Percentiles rank a stretch among this genome's conserved stretches.
These are phyloP conservation scores for Mustela lutreola DNA, from an alignment of 2,113 vertebrate genomes.

Conservation along the genomic window DNA sequence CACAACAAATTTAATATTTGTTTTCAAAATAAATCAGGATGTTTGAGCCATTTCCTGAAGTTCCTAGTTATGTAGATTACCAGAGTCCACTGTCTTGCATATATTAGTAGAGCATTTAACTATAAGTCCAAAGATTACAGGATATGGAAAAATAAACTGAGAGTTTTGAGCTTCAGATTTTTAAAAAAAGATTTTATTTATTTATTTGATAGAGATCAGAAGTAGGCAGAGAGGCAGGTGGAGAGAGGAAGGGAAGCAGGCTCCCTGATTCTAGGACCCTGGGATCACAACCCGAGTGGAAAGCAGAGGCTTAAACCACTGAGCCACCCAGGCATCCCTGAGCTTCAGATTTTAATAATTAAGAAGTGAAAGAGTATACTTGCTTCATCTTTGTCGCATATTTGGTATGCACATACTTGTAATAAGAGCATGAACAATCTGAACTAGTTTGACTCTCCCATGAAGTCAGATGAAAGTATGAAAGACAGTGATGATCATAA, in stretches of 20 bases:
- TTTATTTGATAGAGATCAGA: no score
- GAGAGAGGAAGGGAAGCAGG: no score
- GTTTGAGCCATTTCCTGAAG: neutral
- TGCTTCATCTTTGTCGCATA: neutral
- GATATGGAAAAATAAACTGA: neutral
- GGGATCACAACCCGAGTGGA: no score
- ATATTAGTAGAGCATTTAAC: neutral
- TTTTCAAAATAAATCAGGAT: neutral
- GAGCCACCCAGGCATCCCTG: no score
- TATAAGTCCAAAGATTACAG: neutral
- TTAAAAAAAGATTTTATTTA: neutral
- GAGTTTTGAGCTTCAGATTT: neutral
- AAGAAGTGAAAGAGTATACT: neutral
- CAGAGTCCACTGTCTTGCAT: neutral
- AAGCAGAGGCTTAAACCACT: no score
- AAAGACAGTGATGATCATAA: neutral
- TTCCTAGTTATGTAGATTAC: constrained; percentile 20
- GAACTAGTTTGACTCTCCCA: neutral
- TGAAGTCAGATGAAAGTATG: neutral
- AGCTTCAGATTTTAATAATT: neutral
- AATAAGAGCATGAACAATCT: neutral
- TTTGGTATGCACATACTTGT: neutral
- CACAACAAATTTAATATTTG: neutral
- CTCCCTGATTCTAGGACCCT: no score
- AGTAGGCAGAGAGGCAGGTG: no score